Evolutionary conservation across 2,113 vertebrate genomes (phyloP), one percentile per base, ranked within the genome.

Genomic region (Alethe diademata): DNA sequence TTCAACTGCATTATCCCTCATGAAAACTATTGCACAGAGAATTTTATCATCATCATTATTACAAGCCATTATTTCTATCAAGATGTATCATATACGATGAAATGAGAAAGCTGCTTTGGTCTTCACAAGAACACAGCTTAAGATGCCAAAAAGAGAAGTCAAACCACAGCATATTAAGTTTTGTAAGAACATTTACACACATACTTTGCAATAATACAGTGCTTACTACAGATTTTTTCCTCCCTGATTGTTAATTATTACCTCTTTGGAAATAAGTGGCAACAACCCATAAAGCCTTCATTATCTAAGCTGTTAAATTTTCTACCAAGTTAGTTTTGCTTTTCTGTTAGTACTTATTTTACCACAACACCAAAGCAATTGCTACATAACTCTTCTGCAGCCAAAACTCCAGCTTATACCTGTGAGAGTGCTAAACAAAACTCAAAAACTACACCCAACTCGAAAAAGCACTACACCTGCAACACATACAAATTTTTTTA

Each of bases 401-500:
- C 12, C 40, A 42, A 51, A 91, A 51, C 9, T 31, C 35, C 65
- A 69, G 23, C 9, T 54, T 22, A 19, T 25, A 42, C 12, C 7
- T 51, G 14, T 10, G 62, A 47, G 8, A 48, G 6, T 18, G 28
- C 53, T 67, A 54, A 67, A 54, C 31, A 14, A 42, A 64, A 67
- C 5, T 16, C 18, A 31, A 53, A 45, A n/a, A 35, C 1, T 3
- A 47, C 36, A 42, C 6, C 5, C 16, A 69, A 16, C 11, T 28
- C 0, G 0, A 38, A 50, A 54, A 11, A 28, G 6, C 17, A n/a
- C 26, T n/a, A 19, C 4, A 25, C 0, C 5, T 31, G 11, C 9
- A 56, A 40, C 15, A 36, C 12, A 16, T 3, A n/a, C 1, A 66
- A n/a, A 64, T 15, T 38, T 1, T 22, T 12, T 12, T 23, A 38